phyloP scores from a whole-genome alignment of 1,140 invertebrate species.

The Dysdera silvatica region DNA sequence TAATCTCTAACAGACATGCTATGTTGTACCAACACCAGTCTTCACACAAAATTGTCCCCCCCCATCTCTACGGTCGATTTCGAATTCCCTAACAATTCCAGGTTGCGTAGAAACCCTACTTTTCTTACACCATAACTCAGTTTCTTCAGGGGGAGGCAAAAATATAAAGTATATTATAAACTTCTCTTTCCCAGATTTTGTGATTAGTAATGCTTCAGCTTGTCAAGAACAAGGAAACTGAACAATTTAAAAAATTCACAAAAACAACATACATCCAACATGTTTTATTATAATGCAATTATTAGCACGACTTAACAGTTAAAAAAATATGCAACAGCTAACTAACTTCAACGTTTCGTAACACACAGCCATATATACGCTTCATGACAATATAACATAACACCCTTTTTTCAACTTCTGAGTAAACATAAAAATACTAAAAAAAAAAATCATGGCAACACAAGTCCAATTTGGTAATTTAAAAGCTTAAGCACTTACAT shows the following conservation, averaged over 20 bases:
- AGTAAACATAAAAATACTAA: slow-evolving; percentile 17
- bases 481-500: too few relatives aligned
- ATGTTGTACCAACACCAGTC: too few relatives aligned
- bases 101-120: too few relatives aligned
- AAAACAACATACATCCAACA: not conserved
- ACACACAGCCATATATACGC: not conserved
- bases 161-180: too few relatives aligned
- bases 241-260: not conserved
- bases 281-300: slow-evolving; percentile 26
- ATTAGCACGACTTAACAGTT: slow-evolving; percentile 26
- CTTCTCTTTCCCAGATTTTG: too few relatives aligned
- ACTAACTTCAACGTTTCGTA: slow-evolving; percentile 24
- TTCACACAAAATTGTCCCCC: too few relatives aligned
- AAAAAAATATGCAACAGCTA: slow-evolving; percentile 29
- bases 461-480: too few relatives aligned
- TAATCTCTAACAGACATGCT: too few relatives aligned
- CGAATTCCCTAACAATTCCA: too few relatives aligned
- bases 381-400: slow-evolving; percentile 18
- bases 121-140: too few relatives aligned
- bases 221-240: not conserved
- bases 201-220: not conserved
- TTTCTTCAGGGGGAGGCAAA: too few relatives aligned
- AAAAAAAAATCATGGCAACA: slow-evolving; percentile 15
- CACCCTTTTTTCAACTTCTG: slow-evolving; percentile 8
- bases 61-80: too few relatives aligned